Base-by-base conservation (phyloP, 1,140 invertebrate genomes). In the Luehdorfia chinensis region DNA sequence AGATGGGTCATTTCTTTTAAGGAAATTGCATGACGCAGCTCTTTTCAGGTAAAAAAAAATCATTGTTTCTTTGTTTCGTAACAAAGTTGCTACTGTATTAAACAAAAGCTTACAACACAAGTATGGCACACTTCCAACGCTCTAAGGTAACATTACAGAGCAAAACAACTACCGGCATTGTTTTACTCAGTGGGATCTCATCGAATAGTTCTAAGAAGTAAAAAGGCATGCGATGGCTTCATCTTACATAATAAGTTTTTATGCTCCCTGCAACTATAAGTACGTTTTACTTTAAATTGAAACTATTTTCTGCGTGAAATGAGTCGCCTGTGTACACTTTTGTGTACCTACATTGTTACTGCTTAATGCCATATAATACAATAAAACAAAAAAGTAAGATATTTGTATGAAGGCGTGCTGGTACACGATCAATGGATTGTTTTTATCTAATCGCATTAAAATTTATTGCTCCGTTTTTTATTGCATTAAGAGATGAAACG, bases 141-240 rank as follows among this genome's bases (percentile, higher is more conserved):
- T 44, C 46, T 50, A 54, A 53, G 47, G 59, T 30, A 31, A 46
- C 45, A 41, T 53, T 55, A 58, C 53, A 39, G 27, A 43, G 23
- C 23, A 53, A 56, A 52, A 57, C 57, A 58, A 50, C 54, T 48
- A 45, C 27, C 34, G 28, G 43, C 54, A 75, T 79, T 79, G 75
- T 76, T 67, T 75, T 55, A 49, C 66, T 59, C 64, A 52, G 55
- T 36, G 63, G 73, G 65, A 69, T 56, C 57, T 66, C 60, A 62
- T 59, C 64, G 39, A 25, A 48, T 50, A 44, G 52, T 74, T 77
- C 72, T 52, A 18, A 48, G 65, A 78, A 76, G 63, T 72, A 67
- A 67, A 75, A 70, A 69, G 56, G 52, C 59, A 46, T 43, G 33
- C 41, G 21, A 44, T 44, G 31, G 37, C 55, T 43, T 43, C 39